Conservation (phyloP, 2,888 invertebrate genomes). For the Cataglyphis rosenhaueri region DNA sequence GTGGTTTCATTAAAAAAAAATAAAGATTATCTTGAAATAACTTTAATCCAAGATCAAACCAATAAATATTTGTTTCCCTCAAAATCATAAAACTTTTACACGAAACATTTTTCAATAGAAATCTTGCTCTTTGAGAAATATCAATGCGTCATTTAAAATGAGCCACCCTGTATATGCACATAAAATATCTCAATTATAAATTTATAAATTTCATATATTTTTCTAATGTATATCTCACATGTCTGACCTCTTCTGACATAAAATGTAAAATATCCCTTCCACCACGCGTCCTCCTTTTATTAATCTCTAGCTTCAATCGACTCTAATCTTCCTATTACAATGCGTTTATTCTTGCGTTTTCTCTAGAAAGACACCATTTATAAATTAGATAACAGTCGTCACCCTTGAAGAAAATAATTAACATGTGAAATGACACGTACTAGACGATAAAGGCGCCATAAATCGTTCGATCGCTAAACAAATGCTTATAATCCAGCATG, state of each 20-base stretch:
- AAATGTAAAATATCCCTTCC: neutral
- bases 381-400: neutral
- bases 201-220: too few species aligned
- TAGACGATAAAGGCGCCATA: neutral
- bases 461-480: neutral
- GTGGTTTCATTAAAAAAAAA: too few species aligned
- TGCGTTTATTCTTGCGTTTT: neutral
- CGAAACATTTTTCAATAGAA: too few species aligned
- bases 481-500: slow-evolving; percentile 4
- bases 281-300: neutral
- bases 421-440: neutral
- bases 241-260: neutral
- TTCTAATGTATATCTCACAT: neutral
- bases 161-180: too few species aligned
- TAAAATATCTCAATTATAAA: too few species aligned
- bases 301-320: neutral
- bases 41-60: too few species aligned
- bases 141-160: too few species aligned
- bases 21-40: too few species aligned
- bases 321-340: neutral
- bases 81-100: too few species aligned
- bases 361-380: neutral
- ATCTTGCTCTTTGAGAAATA: too few species aligned
- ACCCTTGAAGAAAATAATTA: neutral
- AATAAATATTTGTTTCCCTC: too few species aligned